phyloP scores from a whole-genome alignment of 64 coral and sea anemone genomes.

The Stichodactyla helianthus region DNA sequence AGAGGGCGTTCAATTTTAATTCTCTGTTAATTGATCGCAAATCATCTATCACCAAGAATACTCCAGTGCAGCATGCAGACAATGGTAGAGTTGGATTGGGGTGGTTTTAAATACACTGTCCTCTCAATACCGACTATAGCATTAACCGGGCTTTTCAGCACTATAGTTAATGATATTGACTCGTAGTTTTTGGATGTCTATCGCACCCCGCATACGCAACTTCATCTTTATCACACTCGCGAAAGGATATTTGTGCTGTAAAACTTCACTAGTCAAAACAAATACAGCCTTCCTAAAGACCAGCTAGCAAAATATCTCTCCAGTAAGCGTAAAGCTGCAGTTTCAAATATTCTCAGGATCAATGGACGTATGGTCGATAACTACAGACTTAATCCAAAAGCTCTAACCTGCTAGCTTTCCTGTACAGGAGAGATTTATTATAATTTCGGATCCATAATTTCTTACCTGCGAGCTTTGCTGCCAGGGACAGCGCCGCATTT shows the following conservation, averaged over 20 bases:
- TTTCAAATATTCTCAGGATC: not conserved
- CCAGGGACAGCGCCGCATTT: constrained; percentile 47
- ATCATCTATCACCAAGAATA: constrained; percentile 8
- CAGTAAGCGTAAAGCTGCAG: not conserved
- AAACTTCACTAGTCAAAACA: not conserved
- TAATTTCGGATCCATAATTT: not conserved
- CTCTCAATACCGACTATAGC: constrained; percentile 1
- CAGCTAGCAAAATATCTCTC: not conserved
- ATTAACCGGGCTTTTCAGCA: not conserved
- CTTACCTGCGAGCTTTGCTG: constrained; percentile 68
- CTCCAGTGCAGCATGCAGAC: not conserved
- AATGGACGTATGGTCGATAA: not conserved
- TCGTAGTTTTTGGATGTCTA: not conserved
- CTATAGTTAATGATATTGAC: not conserved
- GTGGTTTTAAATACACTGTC: not conserved
- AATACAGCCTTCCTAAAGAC: not conserved
- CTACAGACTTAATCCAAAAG: not conserved
- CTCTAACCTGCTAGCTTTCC: not conserved
- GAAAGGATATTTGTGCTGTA: not conserved
- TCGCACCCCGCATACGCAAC: not conserved
- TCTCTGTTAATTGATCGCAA: constrained; percentile 20
- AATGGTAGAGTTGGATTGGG: not conserved
- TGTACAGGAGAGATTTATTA: not conserved
- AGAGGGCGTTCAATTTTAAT: constrained; percentile 6
- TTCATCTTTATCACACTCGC: not conserved